Evolutionary conservation across 2,113 vertebrate genomes (phyloP).

Genomic region (Nothocercus julius): DNA sequence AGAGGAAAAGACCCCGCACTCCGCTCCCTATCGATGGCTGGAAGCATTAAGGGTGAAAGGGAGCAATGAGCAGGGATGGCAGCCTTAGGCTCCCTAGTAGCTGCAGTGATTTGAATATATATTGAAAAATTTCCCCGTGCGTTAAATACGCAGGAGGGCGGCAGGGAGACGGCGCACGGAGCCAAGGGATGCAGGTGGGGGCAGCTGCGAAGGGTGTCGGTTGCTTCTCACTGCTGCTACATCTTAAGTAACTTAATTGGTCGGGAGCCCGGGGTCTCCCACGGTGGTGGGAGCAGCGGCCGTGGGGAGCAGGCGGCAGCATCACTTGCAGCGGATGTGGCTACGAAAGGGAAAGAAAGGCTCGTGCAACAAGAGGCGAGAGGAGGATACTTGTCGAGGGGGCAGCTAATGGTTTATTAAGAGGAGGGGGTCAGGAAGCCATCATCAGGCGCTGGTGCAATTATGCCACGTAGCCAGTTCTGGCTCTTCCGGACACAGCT

Average conservation of each 20-base stretch:
- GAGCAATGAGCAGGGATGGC: neutral
- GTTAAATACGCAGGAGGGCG: neutral
- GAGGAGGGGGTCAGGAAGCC: conserved; percentile 31
- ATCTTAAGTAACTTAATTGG: neutral
- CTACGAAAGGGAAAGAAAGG: neutral
- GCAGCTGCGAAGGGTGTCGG: neutral
- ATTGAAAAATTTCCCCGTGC: neutral
- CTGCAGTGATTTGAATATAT: neutral
- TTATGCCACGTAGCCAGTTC: neutral
- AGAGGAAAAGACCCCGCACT: neutral
- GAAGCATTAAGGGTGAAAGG: neutral
- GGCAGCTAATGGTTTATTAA: neutral
- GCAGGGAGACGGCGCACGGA: neutral
- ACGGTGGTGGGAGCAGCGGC: neutral
- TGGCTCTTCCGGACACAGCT: conserved; percentile 32
- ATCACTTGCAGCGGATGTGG: neutral
- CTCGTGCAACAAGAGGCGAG: neutral
- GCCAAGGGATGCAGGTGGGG: fast-evolving
- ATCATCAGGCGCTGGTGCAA: neutral
- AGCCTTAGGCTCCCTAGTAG: neutral
- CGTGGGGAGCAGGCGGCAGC: neutral
- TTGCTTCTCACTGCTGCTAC: neutral
- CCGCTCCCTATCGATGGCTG: neutral
- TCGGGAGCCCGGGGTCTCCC: neutral
- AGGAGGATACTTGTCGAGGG: fast-evolving